Evolutionary conservation across 2,797 vertebrate species (phyloP), one percentile per base, ranked within the genome.

Genomic region (Siniperca obscura): DNA sequence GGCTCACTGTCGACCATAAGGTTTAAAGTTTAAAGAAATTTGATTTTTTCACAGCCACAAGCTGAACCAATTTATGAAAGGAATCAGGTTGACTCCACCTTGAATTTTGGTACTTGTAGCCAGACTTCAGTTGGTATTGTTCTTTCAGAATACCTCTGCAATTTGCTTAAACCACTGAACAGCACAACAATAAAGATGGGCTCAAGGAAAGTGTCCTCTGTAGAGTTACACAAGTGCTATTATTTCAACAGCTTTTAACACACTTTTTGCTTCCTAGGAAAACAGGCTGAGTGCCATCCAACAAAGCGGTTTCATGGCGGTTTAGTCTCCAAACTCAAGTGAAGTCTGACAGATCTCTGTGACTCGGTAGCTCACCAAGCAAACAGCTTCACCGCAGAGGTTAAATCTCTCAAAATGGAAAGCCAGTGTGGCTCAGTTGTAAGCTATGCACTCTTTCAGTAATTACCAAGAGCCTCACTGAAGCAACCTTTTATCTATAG

Each of bases 11-110:
- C 69, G 79, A 82, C 85, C 82, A 85, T 89, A 76, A 84, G 44
- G 25, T 87, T 86, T 87, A 79, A 85, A 85, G 53, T 86, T 65
- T 66, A 73, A 75, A 80, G 30, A 86, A 87, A 87, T 83, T 0
- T 48, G 59, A 80, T 84, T 85, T 67, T 76, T 59, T 40, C 67
- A 79, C 25, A 60, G 68, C 60, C 25, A 67, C 17, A 16, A 44
- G 30, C 59, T 69, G 53, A 83, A 57, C 0, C 3, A 8, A 69
- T 81, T 85, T 56, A 80, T 78, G 76, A 86, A 83, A 80, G 67
- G n/a, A 72, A 78, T 83, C 46, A 1, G 53, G 21, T 76, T 12
- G 59, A 75, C 61, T 74, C 64, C 12, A 77, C 13, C 69, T 74
- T 27, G 9, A 46, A 62, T 68, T 70, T 64, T 50, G 25, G 27